Evolutionary conservation across 2,113 vertebrate species (phyloP).

Genomic region (Guaruba guarouba): DNA sequence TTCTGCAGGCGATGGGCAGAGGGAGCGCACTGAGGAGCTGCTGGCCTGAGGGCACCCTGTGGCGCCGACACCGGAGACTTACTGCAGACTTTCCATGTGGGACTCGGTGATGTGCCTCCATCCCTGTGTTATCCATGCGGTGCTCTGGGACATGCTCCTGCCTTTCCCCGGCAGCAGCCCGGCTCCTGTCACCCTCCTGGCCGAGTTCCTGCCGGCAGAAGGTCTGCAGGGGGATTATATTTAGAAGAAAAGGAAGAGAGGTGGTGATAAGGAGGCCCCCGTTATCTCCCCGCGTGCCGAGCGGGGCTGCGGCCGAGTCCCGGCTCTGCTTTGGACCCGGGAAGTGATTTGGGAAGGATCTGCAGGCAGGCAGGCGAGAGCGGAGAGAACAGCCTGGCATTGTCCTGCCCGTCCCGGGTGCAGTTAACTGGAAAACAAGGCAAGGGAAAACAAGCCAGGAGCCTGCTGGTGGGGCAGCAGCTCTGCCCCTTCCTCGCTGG

Average conservation of each 20-base stretch:
- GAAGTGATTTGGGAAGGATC: slow-evolving; percentile 17
- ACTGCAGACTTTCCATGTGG: neutral
- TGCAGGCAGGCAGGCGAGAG: neutral
- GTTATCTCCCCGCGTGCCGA: slow-evolving; percentile 33
- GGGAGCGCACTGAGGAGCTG: rapidly evolving
- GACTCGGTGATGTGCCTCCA: neutral
- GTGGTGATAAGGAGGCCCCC: slow-evolving; percentile 42
- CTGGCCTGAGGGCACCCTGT: rapidly evolving
- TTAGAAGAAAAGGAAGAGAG: slow-evolving; percentile 66
- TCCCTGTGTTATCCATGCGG: neutral
- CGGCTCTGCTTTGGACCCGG: neutral
- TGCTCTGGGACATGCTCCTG: neutral
- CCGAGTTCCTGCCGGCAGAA: slow-evolving; percentile 11
- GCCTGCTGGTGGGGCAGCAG: neutral
- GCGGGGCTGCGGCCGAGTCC: neutral
- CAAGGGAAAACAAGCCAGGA: slow-evolving; percentile 42
- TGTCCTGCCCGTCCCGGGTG: slow-evolving; percentile 54
- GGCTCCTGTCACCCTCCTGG: neutral
- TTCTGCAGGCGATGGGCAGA: neutral
- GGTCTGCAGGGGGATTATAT: slow-evolving; percentile 64
- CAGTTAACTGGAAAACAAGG: slow-evolving; percentile 72
- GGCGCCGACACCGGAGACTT: neutral
- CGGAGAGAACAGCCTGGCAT: slow-evolving; percentile 63
- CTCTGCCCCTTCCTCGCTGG: neutral
- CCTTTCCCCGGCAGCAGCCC: neutral